Base-by-base conservation (phyloP, 92 coral and sea anemone genomes). In the Zoanthus sociatus region DNA sequence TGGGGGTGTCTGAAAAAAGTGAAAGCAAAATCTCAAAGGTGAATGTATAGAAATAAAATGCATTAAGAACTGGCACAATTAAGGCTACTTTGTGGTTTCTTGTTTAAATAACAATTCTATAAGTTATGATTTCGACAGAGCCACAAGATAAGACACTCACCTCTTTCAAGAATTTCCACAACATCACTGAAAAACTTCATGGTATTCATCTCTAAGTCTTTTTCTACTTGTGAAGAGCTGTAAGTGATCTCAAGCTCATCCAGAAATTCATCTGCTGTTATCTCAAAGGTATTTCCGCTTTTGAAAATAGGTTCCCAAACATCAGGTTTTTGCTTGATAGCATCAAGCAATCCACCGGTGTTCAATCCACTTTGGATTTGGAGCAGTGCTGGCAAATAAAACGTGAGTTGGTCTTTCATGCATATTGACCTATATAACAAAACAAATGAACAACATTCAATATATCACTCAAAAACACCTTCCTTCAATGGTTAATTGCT, bases 301-400 rank as follows among this genome's bases (percentile, higher is more conserved):
- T 79, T 84, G 83, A 90, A 90, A 45, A 90, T 92, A 77, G 95
- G 95, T 78, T 93, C 64, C 91, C 96, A 93, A 73, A 88, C 60
- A 83, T 91, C 85, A 21, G 86, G 87, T 37, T 91, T 44, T 70
- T 85, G 86, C 71, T 84, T 88, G 32, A 91, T 82, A 42, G 64
- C 81, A n/a, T 82, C 79, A 17, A 91, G 84, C 79, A 93, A 87
- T 54, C 96, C 94, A 88, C 89, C 78, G 44, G 58, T 84, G 58
- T 76, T 54, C 72, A 93, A 83, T 13, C 89, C 94, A 79, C 84
- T 73, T 87, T 88, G 83, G 66, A 93, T 85, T 89, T 93, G 94
- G 12, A 93, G 87, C 87, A 93, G 87, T 63, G 90, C 79, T 63
- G 94, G 94, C 26, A 93, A 87, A 82, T 88, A 88, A 56, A n/a